A percentile compares a stretch with the other conserved stretches of the same genome.
Conservation (phyloP, 2,113 vertebrate genomes). For the Campylomormyrus tamandua region DNA sequence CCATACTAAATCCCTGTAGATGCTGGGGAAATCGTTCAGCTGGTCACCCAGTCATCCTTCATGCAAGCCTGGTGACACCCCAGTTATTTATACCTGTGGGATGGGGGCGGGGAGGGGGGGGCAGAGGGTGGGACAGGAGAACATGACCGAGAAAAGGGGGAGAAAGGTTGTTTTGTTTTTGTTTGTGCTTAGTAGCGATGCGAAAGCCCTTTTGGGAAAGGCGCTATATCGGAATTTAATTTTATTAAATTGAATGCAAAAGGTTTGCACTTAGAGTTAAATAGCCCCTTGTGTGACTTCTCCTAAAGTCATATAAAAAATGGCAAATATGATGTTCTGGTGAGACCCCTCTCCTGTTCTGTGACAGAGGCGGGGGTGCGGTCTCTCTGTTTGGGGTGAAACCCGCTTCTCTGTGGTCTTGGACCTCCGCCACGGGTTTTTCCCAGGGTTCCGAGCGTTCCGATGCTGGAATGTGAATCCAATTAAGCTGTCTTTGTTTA, state of each 20-base stretch:
- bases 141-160: not conserved
- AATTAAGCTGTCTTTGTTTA: not conserved
- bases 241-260: not conserved
- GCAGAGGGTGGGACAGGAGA: not conserved
- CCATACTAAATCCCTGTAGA: not conserved
- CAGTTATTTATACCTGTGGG: slow-evolving; percentile 6
- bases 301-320: not conserved
- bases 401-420: not conserved
- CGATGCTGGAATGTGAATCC: not conserved
- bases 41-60: not conserved
- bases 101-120: not conserved
- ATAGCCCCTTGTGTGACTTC: not conserved
- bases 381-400: not conserved
- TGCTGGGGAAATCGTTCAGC: not conserved
- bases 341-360: not conserved
- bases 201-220: not conserved
- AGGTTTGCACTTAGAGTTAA: not conserved
- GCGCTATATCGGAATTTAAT: not conserved
- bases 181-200: not conserved
- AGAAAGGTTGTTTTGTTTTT: not conserved
- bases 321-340: not conserved
- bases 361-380: not conserved
- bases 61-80: slow-evolving; percentile 13
- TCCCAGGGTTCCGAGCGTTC: not conserved
- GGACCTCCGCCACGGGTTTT: not conserved